phyloP scores from a whole-genome alignment of 2,888 invertebrate genomes.

The Drosophila rubida region DNA sequence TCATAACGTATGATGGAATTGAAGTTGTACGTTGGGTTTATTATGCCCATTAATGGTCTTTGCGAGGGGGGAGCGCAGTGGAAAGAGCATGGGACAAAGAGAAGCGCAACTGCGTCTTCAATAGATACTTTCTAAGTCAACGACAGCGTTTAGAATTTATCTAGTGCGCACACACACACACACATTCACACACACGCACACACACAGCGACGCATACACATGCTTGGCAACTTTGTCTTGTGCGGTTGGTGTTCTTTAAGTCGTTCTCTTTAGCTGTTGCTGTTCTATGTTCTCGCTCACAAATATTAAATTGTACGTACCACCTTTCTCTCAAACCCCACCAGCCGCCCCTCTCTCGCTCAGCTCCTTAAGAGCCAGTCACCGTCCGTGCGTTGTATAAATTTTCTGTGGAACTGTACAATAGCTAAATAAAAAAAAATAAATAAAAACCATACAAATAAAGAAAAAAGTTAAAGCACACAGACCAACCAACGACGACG shows the following conservation, averaged over 20 bases:
- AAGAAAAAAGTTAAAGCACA: conserved; percentile 71
- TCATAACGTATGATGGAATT: conserved; percentile 3
- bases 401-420: conserved; percentile 78
- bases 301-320: conserved; percentile 73
- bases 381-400: conserved; percentile 74
- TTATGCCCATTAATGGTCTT: neutral
- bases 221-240: conserved; percentile 12
- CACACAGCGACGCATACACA: neutral
- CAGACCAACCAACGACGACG: conserved; percentile 47
- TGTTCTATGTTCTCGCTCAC: conserved; percentile 54
- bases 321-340: conserved; percentile 14
- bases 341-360: neutral
- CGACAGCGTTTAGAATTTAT: conserved; percentile 76
- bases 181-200: conserved; percentile 9
- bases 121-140: conserved; percentile 74
- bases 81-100: conserved; percentile 11
- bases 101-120: conserved; percentile 6
- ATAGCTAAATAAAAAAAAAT: conserved; percentile 70
- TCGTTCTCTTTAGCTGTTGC: conserved; percentile 26
- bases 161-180: conserved; percentile 63
- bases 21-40: neutral
- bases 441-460: conserved; percentile 26
- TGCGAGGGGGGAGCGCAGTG: neutral
- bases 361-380: conserved; percentile 23
- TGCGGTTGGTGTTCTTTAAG: conserved; percentile 29